Base-by-base conservation (phyloP, 2,888 invertebrate species). In the Pomacea canaliculata region DNA sequence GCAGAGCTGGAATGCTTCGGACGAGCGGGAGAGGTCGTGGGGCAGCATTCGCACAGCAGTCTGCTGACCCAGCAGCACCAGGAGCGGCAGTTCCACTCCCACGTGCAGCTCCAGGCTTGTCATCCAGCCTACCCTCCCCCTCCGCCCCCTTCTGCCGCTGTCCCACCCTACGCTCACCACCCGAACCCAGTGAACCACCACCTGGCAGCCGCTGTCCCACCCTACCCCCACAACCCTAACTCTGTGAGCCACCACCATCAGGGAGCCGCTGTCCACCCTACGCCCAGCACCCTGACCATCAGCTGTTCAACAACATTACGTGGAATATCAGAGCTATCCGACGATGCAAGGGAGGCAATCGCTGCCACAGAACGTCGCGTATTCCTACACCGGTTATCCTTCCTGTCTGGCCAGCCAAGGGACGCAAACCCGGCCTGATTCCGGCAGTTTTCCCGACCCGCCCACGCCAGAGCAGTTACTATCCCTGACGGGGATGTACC, bases 361-460 rank as follows among this genome's bases (percentile, higher is more conserved):
- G 23, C 51, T 10, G 18, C 13, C 16, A 49, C 69, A 56, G 74
- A 37, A 27, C 12, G 59, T 49, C 51, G 69, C 37, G 60, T 23
- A 62, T 37, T 59, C 68, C 1, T 56, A 59, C 23, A 59, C 67
- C 10, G 49, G 62, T 49, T 49, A 37, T n/a, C 46, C 46, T 37
- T 12, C 60, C 60, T n/a, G 46, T 37, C 69, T 23, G 69, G 49
- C 60, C 1, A 23, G 18, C 56, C 68, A 68, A 46, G 56, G 56
- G 59, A 51, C 51, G 37, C 69, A 69, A 69, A 59, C 68, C 13
- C 69, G 74, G 16, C 74, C 74, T 9, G 63, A 51, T 18, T 74
- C 74, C 12, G 74, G 74, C 12, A 59, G 13, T 16, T 69, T 69
- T 23, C 68, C 68, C 1, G 68, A 68, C 27, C 68, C 68, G 13